Evolutionary conservation across 1,140 invertebrate genomes (phyloP).

Genomic region (Hyposmocoma kahamanoa): DNA sequence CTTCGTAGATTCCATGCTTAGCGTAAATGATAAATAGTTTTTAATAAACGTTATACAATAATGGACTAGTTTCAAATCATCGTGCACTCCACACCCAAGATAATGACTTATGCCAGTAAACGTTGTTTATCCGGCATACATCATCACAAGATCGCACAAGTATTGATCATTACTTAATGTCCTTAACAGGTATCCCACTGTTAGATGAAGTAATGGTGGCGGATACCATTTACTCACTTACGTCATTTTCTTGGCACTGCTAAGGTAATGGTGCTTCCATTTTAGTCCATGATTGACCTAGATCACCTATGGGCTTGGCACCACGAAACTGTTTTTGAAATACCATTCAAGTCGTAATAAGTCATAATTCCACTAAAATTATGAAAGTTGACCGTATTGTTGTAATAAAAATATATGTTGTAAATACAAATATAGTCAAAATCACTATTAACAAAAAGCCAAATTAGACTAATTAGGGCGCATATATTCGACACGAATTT

Average conservation of each 20-base stretch:
- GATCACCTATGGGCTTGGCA: conserved; percentile 41
- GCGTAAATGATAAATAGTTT: too few relatives aligned
- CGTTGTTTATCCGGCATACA: neutral
- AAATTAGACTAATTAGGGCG: too few relatives aligned
- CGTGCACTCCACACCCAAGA: too few relatives aligned
- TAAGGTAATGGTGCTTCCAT: conserved; percentile 53
- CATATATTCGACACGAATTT: too few relatives aligned
- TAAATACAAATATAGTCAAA: too few relatives aligned
- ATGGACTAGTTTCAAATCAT: too few relatives aligned
- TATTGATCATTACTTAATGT: conserved; percentile 13
- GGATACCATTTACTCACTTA: conserved; percentile 39
- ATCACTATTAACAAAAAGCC: too few relatives aligned
- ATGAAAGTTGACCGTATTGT: too few relatives aligned
- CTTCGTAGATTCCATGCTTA: too few relatives aligned
- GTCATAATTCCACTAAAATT: too few relatives aligned
- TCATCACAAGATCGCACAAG: neutral
- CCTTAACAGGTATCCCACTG: conserved; percentile 36
- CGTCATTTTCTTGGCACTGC: conserved; percentile 40
- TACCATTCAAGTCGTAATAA: conserved; percentile 36
- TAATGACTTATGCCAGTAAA: neutral
- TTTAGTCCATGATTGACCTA: conserved; percentile 50
- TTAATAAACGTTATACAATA: too few relatives aligned
- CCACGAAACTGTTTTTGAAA: conserved; percentile 41
- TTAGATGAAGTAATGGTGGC: conserved; percentile 40
- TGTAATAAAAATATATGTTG: too few relatives aligned